Percentiles rank a stretch among this genome's conserved stretches.
phyloP scores from a whole-genome alignment of 2,113 vertebrate genomes.

The Indicator indicator region DNA sequence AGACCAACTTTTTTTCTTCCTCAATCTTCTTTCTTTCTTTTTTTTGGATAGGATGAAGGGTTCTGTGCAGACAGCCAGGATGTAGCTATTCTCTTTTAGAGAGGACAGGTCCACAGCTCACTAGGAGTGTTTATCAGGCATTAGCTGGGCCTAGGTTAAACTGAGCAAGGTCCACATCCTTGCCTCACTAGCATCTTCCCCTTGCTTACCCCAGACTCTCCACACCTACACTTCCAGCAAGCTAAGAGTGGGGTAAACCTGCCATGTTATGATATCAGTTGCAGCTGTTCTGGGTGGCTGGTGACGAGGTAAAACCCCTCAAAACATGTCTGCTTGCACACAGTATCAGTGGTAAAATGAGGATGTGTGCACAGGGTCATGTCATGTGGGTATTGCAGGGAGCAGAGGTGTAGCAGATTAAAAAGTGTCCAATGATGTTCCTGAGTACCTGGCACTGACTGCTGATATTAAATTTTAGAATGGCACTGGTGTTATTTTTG shows the following conservation, averaged over 20 bases:
- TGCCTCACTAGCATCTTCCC: neutral
- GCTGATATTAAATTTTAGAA: neutral
- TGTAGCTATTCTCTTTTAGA: neutral
- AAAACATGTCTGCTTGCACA: neutral
- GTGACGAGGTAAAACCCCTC: rapidly evolving
- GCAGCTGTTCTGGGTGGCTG: neutral
- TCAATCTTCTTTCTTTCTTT: no score
- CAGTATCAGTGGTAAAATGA: neutral
- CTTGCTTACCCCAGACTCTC: neutral
- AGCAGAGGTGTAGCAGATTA: neutral
- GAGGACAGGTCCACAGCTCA: neutral
- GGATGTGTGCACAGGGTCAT: neutral
- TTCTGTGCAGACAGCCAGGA: neutral
- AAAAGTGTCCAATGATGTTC: neutral
- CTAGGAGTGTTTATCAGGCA: neutral
- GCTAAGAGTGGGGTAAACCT: neutral
- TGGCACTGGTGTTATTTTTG: neutral
- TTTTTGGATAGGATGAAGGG: neutral
- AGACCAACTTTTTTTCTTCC: neutral
- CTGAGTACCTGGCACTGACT: neutral
- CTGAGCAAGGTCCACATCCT: neutral
- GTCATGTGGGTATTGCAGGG: neutral
- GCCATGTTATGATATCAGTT: rapidly evolving
- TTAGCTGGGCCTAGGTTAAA: neutral
- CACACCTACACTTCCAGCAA: neutral